Base-by-base conservation (phyloP, 2,888 invertebrate species). In the Trimorus sp. region DNA sequence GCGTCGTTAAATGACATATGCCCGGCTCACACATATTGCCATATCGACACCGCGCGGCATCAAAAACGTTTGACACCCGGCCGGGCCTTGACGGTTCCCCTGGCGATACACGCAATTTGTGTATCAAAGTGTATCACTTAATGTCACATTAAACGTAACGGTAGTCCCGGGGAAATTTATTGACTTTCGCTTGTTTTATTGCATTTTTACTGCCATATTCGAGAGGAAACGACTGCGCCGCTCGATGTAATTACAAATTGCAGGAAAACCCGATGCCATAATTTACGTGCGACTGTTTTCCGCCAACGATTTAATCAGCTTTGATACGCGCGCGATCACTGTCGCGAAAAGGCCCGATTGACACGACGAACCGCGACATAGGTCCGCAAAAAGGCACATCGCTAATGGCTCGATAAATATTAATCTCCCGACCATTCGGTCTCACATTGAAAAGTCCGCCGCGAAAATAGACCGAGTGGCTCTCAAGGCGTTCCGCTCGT, bases 1-100 rank as follows among this genome's bases (percentile, higher is more conserved):
- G 59, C 48, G 69, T 70, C 63, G 45, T 77, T 77, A 77, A 70
- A 56, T 70, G 70, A 77, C 77, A 70, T 77, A 77, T 77, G 77
- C 54, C 38, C 40, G 26, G 45, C 54, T 66, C 56, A 26, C 76
- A 14, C 53, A 69, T 62, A 76, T 69, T 76, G 49, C 62, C 56
- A 49, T 63, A 69, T 77, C 76, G 68, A 76, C 62, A 62, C 38
- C 48, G 56, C 9, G 11, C 53, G 1, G 58, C 49, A 53, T 56
- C 62, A 56, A 76, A 76, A 76, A 63, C 51, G 58, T 63, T 76
- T 56, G 60, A 69, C 76, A 62, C 68, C 14, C 66, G 15, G 49
- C 51, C 51, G 54, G 59, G 37, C 42, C 58, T 42, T 74, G 66
- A 63, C 54, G 14, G 58, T 51, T 59, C 38, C 73, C 56, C 62